Evolutionary conservation across 64 coral and sea anemone species (phyloP).

Genomic region (Porites australiensis): DNA sequence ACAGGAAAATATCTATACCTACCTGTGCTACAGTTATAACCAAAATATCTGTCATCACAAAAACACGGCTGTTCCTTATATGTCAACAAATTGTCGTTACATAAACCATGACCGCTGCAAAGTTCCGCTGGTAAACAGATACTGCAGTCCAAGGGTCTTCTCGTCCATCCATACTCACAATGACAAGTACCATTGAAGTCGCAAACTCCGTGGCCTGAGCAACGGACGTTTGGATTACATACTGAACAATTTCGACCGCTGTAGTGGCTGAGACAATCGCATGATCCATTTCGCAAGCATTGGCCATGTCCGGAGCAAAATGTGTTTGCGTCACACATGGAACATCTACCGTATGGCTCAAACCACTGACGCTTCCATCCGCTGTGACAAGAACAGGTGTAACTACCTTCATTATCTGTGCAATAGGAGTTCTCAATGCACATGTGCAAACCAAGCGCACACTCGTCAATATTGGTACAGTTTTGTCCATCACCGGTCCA

Average conservation of each 20-base stretch:
- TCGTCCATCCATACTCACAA: conserved; percentile 71
- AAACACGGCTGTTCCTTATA: conserved; percentile 67
- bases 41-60: conserved; percentile 52
- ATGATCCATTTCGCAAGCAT: conserved; percentile 73
- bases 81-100: conserved; percentile 65
- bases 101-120: conserved; percentile 72
- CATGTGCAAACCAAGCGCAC: conserved; percentile 35
- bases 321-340: conserved; percentile 48
- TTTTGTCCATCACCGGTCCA: conserved; percentile 75
- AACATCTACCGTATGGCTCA: conserved; percentile 82
- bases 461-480: conserved; percentile 76
- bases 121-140: conserved; percentile 61
- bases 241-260: conserved; percentile 58
- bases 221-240: conserved; percentile 62
- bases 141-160: conserved; percentile 67
- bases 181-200: conserved; percentile 70
- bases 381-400: conserved; percentile 46
- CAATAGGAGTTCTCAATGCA: conserved; percentile 75
- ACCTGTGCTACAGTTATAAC: conserved; percentile 69
- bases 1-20: neutral
- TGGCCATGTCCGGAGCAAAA: conserved; percentile 70
- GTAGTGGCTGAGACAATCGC: conserved; percentile 65
- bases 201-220: conserved; percentile 76
- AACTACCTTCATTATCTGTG: conserved; percentile 63
- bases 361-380: conserved; percentile 80